A percentile compares a stretch with the other conserved stretches of the same genome.
phyloP scores from a whole-genome alignment of 2,888 invertebrate genomes.

The Caenorhabditis zanzibari region DNA sequence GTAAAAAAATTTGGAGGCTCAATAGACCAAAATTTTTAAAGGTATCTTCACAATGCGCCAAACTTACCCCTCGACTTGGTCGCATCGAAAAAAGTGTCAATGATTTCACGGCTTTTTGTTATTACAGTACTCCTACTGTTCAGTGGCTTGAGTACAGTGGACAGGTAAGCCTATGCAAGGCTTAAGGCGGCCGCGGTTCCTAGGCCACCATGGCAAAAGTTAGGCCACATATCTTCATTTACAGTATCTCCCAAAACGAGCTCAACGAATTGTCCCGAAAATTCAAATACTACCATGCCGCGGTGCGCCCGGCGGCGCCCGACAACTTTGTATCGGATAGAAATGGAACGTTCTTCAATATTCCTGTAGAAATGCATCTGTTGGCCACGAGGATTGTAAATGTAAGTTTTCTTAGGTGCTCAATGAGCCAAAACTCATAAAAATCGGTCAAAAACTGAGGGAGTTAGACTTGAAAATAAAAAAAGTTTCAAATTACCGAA shows the following conservation, averaged over 20 bases:
- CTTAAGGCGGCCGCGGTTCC: too few relatives aligned
- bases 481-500: too few relatives aligned
- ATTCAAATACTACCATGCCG: slow-evolving; percentile 81
- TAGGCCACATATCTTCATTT: too few relatives aligned
- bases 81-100: slow-evolving; percentile 53
- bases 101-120: background rate
- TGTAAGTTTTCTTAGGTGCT: slow-evolving; percentile 42
- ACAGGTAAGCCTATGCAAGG: too few relatives aligned
- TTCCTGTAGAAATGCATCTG: slow-evolving; percentile 68
- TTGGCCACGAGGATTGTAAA: slow-evolving; percentile 59
- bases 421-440: background rate
- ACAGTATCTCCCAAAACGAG: slow-evolving; percentile 76
- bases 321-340: slow-evolving; percentile 70
- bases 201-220: too few relatives aligned
- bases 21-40: background rate
- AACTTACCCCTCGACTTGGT: slow-evolving; percentile 52
- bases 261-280: slow-evolving; percentile 79
- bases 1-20: background rate
- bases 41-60: slow-evolving; percentile 47
- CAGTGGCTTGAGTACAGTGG: background rate
- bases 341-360: slow-evolving; percentile 75
- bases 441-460: background rate
- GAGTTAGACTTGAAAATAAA: too few relatives aligned
- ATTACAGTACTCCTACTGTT: background rate
- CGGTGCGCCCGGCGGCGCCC: slow-evolving; percentile 77